Conservation (phyloP, 2,797 vertebrate species). For the Rhynchonycteris naso region DNA sequence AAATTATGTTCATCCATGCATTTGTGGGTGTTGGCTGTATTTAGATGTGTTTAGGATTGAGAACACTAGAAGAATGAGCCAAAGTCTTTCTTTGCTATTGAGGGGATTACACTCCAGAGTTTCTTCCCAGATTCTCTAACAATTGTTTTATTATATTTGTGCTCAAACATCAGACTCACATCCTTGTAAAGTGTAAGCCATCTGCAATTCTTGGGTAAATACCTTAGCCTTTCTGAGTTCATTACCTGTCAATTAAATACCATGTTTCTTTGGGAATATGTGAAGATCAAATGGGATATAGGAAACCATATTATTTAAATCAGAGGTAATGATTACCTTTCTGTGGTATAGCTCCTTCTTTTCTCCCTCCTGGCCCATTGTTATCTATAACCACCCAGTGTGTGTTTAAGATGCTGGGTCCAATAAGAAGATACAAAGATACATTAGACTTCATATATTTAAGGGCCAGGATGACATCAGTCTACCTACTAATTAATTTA, state of each 20-base stretch:
- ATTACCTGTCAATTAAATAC: not conserved
- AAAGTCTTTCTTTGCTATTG: constrained; percentile 1
- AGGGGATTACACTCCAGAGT: not conserved
- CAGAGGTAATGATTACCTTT: not conserved
- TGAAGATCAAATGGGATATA: not conserved
- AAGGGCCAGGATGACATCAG: not conserved
- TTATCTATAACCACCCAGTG: not conserved
- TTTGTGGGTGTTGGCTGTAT: not conserved
- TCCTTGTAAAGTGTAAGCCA: not conserved
- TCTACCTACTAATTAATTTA: not conserved
- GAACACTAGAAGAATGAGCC: not conserved
- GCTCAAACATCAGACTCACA: not conserved
- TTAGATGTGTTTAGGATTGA: not conserved
- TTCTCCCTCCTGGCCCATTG: not conserved
- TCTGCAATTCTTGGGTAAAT: not conserved
- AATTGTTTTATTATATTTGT: not conserved
- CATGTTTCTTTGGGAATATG: not conserved
- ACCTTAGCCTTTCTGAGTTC: not conserved
- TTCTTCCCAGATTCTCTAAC: not conserved
- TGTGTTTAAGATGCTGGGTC: not conserved
- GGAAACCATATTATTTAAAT: constrained; percentile 27
- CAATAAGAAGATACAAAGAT: not conserved
- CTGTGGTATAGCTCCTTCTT: not conserved
- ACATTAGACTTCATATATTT: not conserved
- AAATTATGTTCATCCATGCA: not conserved